Conservation (phyloP, 2,113 vertebrate species). For the Anguilla rostrata region DNA sequence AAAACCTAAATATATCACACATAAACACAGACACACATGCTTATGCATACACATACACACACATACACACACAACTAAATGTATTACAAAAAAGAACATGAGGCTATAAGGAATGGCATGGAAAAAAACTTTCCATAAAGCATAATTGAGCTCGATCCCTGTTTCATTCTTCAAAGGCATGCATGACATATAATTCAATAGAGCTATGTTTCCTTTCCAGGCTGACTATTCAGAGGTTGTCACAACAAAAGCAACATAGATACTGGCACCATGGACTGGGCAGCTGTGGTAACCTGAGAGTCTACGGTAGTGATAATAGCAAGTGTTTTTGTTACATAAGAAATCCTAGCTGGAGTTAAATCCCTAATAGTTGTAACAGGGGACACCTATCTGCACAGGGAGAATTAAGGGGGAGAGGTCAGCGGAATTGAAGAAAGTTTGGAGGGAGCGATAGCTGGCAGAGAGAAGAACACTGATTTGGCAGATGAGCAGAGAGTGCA, state of each 20-base stretch:
- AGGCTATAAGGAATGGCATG: not conserved
- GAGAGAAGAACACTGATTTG: conserved; percentile 39
- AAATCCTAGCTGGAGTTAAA: conserved; percentile 30
- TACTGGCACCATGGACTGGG: conserved; percentile 8
- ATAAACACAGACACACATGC: no score
- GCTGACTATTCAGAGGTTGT: conserved; percentile 20
- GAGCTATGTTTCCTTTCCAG: conserved; percentile 6
- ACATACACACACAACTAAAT: not conserved
- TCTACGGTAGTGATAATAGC: conserved; percentile 66
- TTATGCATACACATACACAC: no score
- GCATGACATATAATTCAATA: not conserved
- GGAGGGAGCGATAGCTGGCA: conserved; percentile 32
- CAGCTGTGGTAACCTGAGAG: conserved; percentile 55
- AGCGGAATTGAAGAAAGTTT: conserved; percentile 11
- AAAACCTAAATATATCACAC: no score
- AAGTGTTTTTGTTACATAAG: conserved; percentile 71
- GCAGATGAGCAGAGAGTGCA: conserved; percentile 33
- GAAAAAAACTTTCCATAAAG: not conserved
- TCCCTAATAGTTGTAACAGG: conserved; percentile 40
- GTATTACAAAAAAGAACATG: not conserved
- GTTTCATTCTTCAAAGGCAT: not conserved
- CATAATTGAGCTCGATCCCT: not conserved
- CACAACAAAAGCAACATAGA: conserved; percentile 26
- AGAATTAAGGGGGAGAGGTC: conserved; percentile 16
- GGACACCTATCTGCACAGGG: conserved; percentile 49